phyloP scores from a whole-genome alignment of 2,113 vertebrate genomes.

The Aphelocoma coerulescens region DNA sequence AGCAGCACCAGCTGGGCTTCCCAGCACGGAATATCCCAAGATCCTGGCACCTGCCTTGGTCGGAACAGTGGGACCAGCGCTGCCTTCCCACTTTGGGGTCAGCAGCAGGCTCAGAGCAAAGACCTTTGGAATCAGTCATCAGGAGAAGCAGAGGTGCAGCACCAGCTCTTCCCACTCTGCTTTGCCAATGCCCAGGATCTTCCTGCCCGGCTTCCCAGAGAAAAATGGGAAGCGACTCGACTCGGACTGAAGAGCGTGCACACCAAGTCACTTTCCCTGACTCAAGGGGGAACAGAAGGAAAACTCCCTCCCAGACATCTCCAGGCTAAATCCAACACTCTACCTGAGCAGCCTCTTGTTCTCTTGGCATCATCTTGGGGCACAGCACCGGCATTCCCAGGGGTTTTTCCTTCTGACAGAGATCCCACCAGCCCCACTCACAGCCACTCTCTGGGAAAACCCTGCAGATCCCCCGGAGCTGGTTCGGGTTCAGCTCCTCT shows the following conservation, averaged over 20 bases:
- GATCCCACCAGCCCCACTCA: neutral
- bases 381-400: neutral
- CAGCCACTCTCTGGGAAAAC: neutral
- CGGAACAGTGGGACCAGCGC: fast-evolving
- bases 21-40: fast-evolving
- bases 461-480: fast-evolving
- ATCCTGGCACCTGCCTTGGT: neutral
- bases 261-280: neutral
- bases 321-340: neutral
- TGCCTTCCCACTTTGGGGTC: neutral
- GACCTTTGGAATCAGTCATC: fast-evolving
- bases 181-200: neutral
- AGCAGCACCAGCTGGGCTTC: neutral
- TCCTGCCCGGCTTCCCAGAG: neutral
- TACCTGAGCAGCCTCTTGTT: neutral
- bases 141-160: neutral
- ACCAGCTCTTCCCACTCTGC: neutral
- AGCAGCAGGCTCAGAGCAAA: neutral
- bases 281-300: neutral
- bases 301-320: neutral
- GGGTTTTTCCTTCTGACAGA: neutral
- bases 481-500: neutral
- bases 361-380: neutral
- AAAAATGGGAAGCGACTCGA: neutral
- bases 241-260: fast-evolving